Evolutionary conservation across 2,113 vertebrate genomes (phyloP), one percentile per base, ranked within the genome.

Genomic region (Syngnathus floridae): DNA sequence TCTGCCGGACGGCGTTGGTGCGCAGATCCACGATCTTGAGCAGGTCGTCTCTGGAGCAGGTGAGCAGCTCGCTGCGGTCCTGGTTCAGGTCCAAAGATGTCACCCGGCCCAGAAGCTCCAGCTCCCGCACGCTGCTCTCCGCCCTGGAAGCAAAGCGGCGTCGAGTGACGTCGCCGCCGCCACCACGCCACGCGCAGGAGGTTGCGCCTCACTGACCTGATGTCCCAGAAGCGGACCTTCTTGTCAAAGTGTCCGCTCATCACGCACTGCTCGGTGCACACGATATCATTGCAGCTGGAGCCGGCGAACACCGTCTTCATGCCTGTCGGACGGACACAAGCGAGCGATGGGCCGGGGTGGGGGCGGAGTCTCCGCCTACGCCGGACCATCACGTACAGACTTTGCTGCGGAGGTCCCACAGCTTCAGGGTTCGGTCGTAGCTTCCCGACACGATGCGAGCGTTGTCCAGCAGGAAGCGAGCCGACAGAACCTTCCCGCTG

Each of bases 231-330:
- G 10, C 97, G 93, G 48, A 99, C 93, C 77, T 98, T 99, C 93
- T 99, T 99, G 69, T 99, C 97, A 46, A 98, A 99, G 79, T 99
- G 97, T 65, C 96, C 97, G 14, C 97, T 99, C 95, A 99, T 99
- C 16, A 99, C 96, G 76, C 97, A 99, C 67, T 99, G 97, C 76
- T 99, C 97, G 0, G 97, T 98, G 84, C 97, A 99, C 10, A 96
- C 95, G 0, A 99, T 94, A 77, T 99, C 97, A 17, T 99, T 99
- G 83, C 97, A 99, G 87, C 96, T 99, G 78, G 97, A 99, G 3
- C 97, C 97, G 0, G 97, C 95, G 78, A 99, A 99, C 48, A 99
- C 95, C 0, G 97, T 99, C 90, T 98, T 98, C 89, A 96, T 97
- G 89, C 97, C 97, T 99, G 81, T 81, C 67, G 38, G 36, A 77